Conservation (phyloP, 2,888 invertebrate genomes). For the Octonoba sinensis region DNA sequence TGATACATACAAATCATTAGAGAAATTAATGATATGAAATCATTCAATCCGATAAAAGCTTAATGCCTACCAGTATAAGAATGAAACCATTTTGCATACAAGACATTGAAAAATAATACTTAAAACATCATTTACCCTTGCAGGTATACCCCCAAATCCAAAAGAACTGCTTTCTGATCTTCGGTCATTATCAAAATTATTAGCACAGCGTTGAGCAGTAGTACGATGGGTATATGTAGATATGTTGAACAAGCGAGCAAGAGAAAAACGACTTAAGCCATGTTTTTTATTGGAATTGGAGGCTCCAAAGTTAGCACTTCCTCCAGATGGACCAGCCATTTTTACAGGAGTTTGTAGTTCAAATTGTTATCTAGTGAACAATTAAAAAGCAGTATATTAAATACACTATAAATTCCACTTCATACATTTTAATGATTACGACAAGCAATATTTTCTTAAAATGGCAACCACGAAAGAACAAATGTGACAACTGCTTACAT, state of each 20-base stretch:
- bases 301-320: conserved; percentile 20
- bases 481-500: too few species aligned
- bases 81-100: neutral
- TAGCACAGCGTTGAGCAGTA: conserved; percentile 47
- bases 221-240: conserved; percentile 63
- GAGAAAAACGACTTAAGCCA: conserved; percentile 64
- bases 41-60: too few species aligned
- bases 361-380: too few species aligned
- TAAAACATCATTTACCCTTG: conserved; percentile 24
- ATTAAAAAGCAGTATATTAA: too few species aligned
- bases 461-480: too few species aligned
- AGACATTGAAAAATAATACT: neutral
- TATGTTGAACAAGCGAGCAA: conserved; percentile 65
- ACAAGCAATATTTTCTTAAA: too few species aligned
- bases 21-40: too few species aligned
- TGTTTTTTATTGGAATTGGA: conserved; percentile 58
- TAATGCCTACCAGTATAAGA: too few species aligned
- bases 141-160: conserved; percentile 42
- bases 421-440: too few species aligned
- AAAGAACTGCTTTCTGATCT: conserved; percentile 58
- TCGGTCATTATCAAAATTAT: conserved; percentile 46
- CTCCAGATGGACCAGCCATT: conserved; percentile 62
- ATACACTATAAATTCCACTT: too few species aligned
- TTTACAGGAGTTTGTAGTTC: neutral
- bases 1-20: too few species aligned